phyloP scores from a whole-genome alignment of 2,797 vertebrate genomes.

The Ctenosaura bakeri region DNA sequence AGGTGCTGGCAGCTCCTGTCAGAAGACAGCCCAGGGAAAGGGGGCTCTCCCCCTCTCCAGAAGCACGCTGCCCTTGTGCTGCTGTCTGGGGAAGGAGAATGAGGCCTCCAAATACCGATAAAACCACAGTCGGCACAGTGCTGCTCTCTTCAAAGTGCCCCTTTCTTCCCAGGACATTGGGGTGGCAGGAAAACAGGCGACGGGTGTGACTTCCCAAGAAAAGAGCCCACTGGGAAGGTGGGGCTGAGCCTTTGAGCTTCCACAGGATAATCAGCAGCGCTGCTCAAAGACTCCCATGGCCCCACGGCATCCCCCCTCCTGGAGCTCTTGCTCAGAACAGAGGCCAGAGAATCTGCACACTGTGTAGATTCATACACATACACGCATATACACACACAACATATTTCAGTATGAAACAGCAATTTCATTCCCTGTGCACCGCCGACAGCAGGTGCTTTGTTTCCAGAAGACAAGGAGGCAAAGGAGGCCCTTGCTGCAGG shows the following conservation, averaged over 20 bases:
- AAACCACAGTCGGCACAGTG: background rate
- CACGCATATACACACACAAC: slow-evolving; percentile 44
- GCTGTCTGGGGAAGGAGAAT: too few relatives aligned
- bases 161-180: background rate
- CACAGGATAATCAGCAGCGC: background rate
- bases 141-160: background rate
- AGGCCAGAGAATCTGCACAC: slow-evolving; percentile 62
- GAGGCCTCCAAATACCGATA: background rate
- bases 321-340: slow-evolving; percentile 38
- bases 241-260: background rate
- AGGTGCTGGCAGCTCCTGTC: background rate
- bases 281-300: background rate
- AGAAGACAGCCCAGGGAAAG: background rate
- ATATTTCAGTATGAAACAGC: slow-evolving; percentile 78
- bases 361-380: slow-evolving; percentile 32
- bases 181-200: background rate
- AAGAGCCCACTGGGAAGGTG: background rate
- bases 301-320: background rate
- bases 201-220: background rate
- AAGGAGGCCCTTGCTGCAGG: background rate
- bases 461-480: background rate
- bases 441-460: slow-evolving; percentile 24
- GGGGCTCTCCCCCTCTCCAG: background rate
- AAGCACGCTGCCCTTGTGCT: too few relatives aligned
- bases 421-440: slow-evolving; percentile 65